Percentiles rank a stretch among this genome's conserved stretches.
These are phyloP conservation scores for Sinocyclocheilus grahami DNA, from an alignment of 2,113 vertebrate species.

Conservation along the genomic window DNA sequence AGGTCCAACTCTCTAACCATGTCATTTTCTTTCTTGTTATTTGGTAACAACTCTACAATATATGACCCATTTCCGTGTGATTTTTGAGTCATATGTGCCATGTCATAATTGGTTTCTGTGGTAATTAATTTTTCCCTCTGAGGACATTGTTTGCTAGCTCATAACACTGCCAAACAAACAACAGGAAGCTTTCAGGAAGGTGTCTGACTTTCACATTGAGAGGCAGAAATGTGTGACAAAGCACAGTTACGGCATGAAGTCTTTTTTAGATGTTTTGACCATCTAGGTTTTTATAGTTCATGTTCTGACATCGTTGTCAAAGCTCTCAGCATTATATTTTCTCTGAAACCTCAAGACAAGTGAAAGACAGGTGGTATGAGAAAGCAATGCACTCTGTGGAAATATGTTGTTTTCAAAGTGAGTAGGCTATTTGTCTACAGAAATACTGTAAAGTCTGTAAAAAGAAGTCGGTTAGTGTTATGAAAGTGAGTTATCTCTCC, in stretches of 20 bases:
- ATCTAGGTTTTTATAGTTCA: not conserved
- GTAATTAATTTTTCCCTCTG: slow-evolving; percentile 20
- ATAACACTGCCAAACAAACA: not conserved
- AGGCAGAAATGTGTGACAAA: not conserved
- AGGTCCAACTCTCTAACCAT: no score
- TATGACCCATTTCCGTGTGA: not conserved
- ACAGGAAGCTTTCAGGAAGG: not conserved
- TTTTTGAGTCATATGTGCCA: not conserved
- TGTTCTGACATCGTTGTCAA: slow-evolving; percentile 3
- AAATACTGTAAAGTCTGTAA: no score
- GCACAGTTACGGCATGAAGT: not conserved
- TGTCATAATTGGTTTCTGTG: not conserved
- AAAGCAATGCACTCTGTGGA: not conserved
- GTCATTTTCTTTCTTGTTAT: no score
- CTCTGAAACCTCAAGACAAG: not conserved
- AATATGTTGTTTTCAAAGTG: not conserved
- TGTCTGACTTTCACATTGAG: slow-evolving; percentile 12
- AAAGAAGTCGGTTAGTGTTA: no score
- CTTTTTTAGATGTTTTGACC: not conserved
- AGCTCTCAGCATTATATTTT: slow-evolving; percentile 1
- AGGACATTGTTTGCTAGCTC: not conserved
- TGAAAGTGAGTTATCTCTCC: no score
- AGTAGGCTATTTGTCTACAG: not conserved
- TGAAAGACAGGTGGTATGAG: not conserved
- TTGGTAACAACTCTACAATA: no score